These are phyloP conservation scores for Ophiodon elongatus DNA, from an alignment of 2,113 vertebrate genomes.

Conservation along the genomic window DNA sequence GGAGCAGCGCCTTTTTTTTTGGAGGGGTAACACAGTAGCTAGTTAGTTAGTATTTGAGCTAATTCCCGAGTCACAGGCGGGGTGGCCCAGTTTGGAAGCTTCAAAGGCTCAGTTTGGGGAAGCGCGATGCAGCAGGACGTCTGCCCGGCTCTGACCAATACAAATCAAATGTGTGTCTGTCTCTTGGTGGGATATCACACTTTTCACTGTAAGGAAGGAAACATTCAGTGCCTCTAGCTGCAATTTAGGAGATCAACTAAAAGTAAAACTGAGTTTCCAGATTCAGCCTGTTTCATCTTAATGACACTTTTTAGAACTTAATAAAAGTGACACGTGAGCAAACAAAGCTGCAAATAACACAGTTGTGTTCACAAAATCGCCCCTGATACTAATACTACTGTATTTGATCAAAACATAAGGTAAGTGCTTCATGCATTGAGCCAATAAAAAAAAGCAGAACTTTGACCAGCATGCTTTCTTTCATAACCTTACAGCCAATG, in stretches of 20 bases:
- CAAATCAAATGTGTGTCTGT: conserved; percentile 62
- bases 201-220: conserved; percentile 25
- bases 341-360: conserved; percentile 12
- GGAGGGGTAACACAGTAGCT: conserved; percentile 62
- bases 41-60: conserved; percentile 67
- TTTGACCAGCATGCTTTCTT: conserved; percentile 67
- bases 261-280: conserved; percentile 15
- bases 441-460: conserved; percentile 47
- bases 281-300: not conserved
- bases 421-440: conserved; percentile 61
- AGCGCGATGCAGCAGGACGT: conserved; percentile 73
- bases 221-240: not conserved
- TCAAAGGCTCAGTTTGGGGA: conserved; percentile 78
- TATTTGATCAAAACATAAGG: conserved; percentile 13
- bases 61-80: conserved; percentile 79
- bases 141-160: conserved; percentile 61
- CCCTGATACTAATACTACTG: conserved; percentile 4
- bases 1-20: conserved; percentile 67
- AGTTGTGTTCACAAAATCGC: conserved; percentile 20
- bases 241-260: conserved; percentile 6
- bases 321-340: conserved; percentile 19
- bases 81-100: conserved; percentile 81
- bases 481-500: conserved; percentile 49
- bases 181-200: conserved; percentile 55
- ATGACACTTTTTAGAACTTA: not conserved